Evolutionary conservation across 2,113 vertebrate genomes (phyloP).

Genomic region (Calidris pugnax): DNA sequence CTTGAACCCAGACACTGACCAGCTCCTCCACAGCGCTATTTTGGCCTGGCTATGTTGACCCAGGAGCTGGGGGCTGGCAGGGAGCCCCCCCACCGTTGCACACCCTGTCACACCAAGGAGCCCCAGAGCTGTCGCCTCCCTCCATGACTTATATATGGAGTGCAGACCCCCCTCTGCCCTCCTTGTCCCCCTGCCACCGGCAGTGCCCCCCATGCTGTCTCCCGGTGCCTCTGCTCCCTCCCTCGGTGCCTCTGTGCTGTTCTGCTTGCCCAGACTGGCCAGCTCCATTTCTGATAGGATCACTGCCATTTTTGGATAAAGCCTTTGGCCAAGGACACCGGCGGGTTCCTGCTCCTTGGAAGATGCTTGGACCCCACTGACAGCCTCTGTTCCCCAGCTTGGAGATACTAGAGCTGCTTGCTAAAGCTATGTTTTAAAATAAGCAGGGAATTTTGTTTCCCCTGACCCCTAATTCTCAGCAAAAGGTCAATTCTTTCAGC

Average conservation of each 20-base stretch:
- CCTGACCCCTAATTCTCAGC: neutral
- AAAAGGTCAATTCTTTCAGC: neutral
- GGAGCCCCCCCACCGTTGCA: neutral
- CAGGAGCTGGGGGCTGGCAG: neutral
- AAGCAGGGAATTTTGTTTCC: neutral
- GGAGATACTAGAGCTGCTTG: neutral
- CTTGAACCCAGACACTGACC: neutral
- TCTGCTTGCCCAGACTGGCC: neutral
- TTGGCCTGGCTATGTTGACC: neutral
- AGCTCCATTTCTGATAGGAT: fast-evolving
- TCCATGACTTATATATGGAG: neutral
- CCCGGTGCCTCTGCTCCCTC: neutral
- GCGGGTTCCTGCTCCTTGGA: neutral
- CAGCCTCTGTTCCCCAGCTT: neutral
- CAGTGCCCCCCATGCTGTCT: fast-evolving
- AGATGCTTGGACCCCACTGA: neutral
- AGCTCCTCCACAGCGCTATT: neutral
- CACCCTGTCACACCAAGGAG: neutral
- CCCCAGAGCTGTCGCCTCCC: neutral
- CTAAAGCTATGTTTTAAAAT: neutral
- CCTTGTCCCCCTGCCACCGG: fast-evolving
- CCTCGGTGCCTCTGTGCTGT: fast-evolving
- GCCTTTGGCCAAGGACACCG: neutral
- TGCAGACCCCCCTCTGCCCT: neutral
- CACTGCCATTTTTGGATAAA: neutral